phyloP scores from a whole-genome alignment of 2,113 vertebrate species.

The Nibea coibor region DNA sequence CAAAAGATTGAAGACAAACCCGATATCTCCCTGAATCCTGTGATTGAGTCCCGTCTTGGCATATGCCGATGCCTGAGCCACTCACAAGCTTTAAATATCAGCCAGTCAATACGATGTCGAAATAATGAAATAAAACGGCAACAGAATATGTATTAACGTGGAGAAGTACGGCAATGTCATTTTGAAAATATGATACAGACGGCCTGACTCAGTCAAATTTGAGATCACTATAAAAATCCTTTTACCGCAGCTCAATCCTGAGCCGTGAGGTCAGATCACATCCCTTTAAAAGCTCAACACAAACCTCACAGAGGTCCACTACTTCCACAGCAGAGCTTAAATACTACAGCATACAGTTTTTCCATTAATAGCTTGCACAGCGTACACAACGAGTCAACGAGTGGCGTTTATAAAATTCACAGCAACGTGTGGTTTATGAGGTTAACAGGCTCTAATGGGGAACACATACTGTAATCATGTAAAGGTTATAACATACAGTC shows the following conservation, averaged over 20 bases:
- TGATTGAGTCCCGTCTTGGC: conserved; percentile 58
- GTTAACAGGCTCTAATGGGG: conserved; percentile 40
- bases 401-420: conserved; percentile 25
- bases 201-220: conserved; percentile 71
- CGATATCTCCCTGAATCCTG: conserved; percentile 62
- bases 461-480: conserved; percentile 37
- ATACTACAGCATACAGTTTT: conserved; percentile 1
- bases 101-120: conserved; percentile 61
- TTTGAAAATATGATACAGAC: conserved; percentile 74
- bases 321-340: background rate
- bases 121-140: conserved; percentile 65
- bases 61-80: conserved; percentile 33
- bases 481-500: conserved; percentile 37
- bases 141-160: conserved; percentile 54
- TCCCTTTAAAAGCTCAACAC: conserved; percentile 45
- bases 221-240: conserved; percentile 71
- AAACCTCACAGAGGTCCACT: background rate
- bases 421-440: conserved; percentile 15
- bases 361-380: background rate
- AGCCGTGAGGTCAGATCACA: conserved; percentile 60
- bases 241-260: conserved; percentile 69
- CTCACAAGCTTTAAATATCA: conserved; percentile 72
- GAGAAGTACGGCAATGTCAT: conserved; percentile 64
- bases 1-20: conserved; percentile 52
- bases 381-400: background rate